These are phyloP conservation scores for Morphnarchus princeps DNA, from an alignment of 2,113 vertebrate genomes.

Conservation along the genomic window DNA sequence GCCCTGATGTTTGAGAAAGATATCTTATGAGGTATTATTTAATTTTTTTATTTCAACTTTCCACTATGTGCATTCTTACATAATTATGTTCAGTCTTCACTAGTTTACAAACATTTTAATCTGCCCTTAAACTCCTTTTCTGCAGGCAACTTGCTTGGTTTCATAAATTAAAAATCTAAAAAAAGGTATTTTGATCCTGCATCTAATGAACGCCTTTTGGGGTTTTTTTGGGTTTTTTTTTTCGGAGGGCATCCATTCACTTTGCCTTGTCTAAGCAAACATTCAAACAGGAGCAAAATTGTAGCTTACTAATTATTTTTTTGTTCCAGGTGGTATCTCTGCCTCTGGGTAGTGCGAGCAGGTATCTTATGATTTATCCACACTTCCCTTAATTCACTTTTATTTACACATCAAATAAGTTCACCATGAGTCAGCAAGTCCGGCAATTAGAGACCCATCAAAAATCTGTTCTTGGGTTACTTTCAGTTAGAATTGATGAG, in stretches of 20 bases:
- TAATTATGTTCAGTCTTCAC: not conserved
- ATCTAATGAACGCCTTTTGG: not conserved
- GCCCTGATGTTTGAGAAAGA: not conserved
- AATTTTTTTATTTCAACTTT: not conserved
- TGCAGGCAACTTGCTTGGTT: not conserved
- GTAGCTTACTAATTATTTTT: not conserved
- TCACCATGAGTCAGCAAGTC: not conserved
- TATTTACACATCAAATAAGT: not conserved
- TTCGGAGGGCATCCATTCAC: not conserved
- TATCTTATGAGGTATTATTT: not conserved
- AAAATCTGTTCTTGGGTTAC: not conserved
- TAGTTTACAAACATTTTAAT: not conserved
- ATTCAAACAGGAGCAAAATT: not conserved
- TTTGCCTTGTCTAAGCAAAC: not conserved
- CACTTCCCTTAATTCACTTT: not conserved
- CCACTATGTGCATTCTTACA: not conserved
- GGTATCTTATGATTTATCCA: not conserved
- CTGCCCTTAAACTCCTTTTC: not conserved
- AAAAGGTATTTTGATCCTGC: not conserved
- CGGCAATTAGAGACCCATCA: not conserved
- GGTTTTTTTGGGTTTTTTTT: not conserved
- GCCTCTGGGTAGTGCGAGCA: not conserved
- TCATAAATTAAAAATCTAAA: not conserved
- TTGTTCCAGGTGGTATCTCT: not conserved
- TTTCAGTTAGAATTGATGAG: not conserved